Conservation (phyloP, 2,797 vertebrate species). For the Phataginus tetradactyla region DNA sequence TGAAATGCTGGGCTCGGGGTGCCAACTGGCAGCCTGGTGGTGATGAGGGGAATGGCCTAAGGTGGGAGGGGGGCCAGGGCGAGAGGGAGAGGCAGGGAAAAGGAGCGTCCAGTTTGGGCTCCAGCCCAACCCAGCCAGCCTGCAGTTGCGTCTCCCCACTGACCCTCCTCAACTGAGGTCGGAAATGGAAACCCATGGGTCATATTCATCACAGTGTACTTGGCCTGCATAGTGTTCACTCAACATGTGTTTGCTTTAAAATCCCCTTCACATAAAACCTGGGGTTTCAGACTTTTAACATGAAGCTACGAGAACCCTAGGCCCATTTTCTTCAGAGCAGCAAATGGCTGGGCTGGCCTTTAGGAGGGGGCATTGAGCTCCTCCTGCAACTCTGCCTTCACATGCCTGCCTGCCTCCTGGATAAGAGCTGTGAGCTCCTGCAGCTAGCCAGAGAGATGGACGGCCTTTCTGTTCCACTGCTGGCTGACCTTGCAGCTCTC, state of each 20-base stretch:
- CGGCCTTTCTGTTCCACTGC: background rate
- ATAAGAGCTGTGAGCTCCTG: background rate
- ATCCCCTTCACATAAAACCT: background rate
- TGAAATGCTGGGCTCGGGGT: background rate
- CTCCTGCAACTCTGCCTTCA: background rate
- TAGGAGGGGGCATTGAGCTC: background rate
- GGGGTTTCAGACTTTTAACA: background rate
- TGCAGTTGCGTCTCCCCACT: background rate
- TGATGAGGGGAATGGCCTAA: background rate
- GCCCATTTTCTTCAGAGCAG: background rate
- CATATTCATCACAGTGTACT: background rate
- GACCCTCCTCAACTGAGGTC: background rate
- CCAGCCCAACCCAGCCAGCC: background rate
- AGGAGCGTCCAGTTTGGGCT: accelerated
- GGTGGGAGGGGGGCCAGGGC: too few relatives aligned
- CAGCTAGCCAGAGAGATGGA: background rate
- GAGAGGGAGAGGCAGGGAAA: background rate
- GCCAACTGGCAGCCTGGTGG: slow-evolving; percentile 57
- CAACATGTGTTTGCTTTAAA: background rate
- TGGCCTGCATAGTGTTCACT: background rate
- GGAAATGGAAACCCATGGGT: background rate
- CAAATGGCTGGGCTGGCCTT: background rate
- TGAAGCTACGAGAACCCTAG: background rate
- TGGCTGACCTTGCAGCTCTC: background rate
- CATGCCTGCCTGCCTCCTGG: background rate